Evolutionary conservation across 2,888 invertebrate genomes (phyloP).

Genomic region (Melanargia galathea): DNA sequence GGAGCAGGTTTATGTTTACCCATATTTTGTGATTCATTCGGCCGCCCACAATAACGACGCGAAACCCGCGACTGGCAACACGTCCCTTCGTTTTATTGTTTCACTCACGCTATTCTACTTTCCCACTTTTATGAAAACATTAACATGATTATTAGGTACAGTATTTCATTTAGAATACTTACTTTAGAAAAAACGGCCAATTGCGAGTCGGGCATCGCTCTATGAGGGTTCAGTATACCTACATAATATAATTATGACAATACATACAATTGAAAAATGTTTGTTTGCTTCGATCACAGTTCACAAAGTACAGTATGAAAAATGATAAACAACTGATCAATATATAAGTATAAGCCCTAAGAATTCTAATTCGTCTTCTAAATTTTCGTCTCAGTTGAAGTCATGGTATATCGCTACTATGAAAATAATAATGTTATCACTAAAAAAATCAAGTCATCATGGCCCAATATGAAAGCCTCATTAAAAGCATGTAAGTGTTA

Average conservation of each 20-base stretch:
- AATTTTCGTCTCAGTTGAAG: background rate
- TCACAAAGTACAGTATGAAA: too few species aligned
- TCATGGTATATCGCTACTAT: background rate
- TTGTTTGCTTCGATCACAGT: too few species aligned
- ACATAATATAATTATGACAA: too few species aligned
- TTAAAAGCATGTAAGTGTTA: constrained; percentile 39
- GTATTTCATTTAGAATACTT: background rate
- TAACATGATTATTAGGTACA: background rate
- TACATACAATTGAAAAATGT: too few species aligned
- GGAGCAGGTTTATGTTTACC: constrained; percentile 17
- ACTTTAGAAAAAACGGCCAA: too few species aligned
- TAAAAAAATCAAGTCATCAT: background rate
- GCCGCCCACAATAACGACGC: constrained; percentile 8
- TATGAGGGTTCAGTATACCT: too few species aligned
- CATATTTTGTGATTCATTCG: constrained; percentile 20
- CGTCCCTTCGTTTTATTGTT: constrained; percentile 13
- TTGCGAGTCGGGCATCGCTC: too few species aligned
- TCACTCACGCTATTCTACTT: constrained; percentile 12
- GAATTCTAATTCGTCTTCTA: background rate
- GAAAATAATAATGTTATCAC: constrained; percentile 5
- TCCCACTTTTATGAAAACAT: constrained; percentile 17
- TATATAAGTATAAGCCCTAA: too few species aligned
- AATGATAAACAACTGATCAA: too few species aligned
- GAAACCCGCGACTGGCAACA: constrained; percentile 6
- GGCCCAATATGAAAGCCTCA: background rate